These are phyloP conservation scores for Nannoperca obscura DNA, from an alignment of 2,797 vertebrate species.

Conservation along the genomic window DNA sequence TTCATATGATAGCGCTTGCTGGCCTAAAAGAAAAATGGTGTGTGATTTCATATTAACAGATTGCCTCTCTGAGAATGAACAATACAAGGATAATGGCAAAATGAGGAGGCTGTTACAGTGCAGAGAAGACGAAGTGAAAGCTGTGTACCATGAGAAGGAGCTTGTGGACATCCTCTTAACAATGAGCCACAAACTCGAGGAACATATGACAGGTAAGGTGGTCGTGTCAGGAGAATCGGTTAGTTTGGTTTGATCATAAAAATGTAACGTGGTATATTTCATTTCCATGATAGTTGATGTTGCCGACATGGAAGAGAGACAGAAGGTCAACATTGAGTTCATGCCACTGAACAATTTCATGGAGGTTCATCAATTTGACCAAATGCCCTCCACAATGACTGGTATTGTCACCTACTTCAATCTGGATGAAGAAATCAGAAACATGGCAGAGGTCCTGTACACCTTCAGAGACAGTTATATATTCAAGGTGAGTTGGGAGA, in stretches of 20 bases:
- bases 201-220: constrained; percentile 84
- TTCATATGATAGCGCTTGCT: neutral
- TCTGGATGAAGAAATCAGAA: constrained; percentile 75
- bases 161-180: constrained; percentile 85
- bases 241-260: neutral
- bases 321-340: constrained; percentile 72
- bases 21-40: neutral
- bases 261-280: neutral
- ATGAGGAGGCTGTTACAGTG: constrained; percentile 78
- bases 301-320: constrained; percentile 65
- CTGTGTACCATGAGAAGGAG: constrained; percentile 80
- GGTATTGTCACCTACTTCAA: constrained; percentile 81
- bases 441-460: constrained; percentile 78
- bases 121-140: constrained; percentile 79
- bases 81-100: constrained; percentile 66
- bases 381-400: constrained; percentile 29
- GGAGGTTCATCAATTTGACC: constrained; percentile 62
- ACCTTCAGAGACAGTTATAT: constrained; percentile 84
- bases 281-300: constrained; percentile 76
- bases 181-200: constrained; percentile 85
- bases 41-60: constrained; percentile 67
- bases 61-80: constrained; percentile 74
- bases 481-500: constrained; percentile 88
- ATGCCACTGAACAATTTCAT: constrained; percentile 79
- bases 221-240: neutral